Base-by-base conservation (phyloP, 2,797 vertebrate genomes). In the Mus caroli region DNA sequence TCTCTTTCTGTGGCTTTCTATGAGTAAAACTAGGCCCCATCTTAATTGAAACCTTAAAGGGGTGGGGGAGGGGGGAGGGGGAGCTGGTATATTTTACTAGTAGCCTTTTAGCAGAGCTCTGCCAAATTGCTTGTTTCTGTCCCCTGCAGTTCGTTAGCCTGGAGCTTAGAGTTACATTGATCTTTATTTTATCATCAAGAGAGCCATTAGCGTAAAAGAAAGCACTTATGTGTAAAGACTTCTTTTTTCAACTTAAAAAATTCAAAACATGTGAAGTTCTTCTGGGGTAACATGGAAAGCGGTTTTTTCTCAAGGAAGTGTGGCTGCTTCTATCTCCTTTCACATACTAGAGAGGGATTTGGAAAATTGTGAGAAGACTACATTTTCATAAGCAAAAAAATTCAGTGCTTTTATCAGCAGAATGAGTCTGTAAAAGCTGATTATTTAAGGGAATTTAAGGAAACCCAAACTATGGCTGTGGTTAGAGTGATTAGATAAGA, bases 31-130 rank as follows among this genome's bases (percentile, higher is more conserved):
- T 95, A 96, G 97, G 96, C 97, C 92, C 84, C 89, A 96, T 88
- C 94, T 95, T 97, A 98, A 97, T 96, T 96, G 96, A 97, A 97
- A 96, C 97, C 97, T 95, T 97, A 88, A 96, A 95, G 96, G 76
- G 37, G 34, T 92, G 62, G 26, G 22, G 26, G 13, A 94, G 93
- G 92, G 88, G 88, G 92, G 93, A 91, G 93, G 64, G 97, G 69
- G 80, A 24, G 60, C 78, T 97, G 91, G 83, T 97, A 60, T 92
- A 95, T 97, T 95, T 97, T 97, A 94, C 96, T 96, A 88, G 95
- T 95, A 96, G 91, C 67, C 90, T 97, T 94, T 90, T 95, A 97
- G 84, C 95, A 90, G 89, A 91, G 80, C 62, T 71, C 83, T 91
- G 60, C 84, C 96, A 96, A 37, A 95, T 95, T 88, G 82, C 79